Base-by-base conservation (phyloP, 1,140 invertebrate species). In the Cardiocondyla obscurior region DNA sequence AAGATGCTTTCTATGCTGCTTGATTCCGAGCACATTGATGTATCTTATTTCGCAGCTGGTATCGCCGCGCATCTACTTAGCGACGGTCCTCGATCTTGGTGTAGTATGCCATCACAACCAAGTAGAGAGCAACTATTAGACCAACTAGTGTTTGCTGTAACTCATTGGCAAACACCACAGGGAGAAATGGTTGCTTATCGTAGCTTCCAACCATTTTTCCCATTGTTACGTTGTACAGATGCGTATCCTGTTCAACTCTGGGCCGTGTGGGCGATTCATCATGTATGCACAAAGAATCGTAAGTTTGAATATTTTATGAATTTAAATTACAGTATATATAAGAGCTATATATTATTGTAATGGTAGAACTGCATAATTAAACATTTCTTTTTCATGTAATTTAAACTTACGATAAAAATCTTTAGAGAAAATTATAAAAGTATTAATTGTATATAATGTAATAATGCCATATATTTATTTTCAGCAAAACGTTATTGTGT, bases 121-220 rank as follows among this genome's bases (percentile, higher is more conserved):
- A 92, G 88, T n/a, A 92, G 96, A 79, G 90, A 93, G 16, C 94
- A 95, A 58, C 93, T 97, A 85, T 91, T 97, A 19, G 89, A 94
- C 28, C 91, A 94, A 91, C 89, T 96, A 93, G 94, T 95, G 28
- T 90, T 93, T 65, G 96, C 96, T 36, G 96, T 97, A 0, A 91
- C 94, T 1, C 93, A 94, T 69, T 98, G 97, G 97, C 94, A 96
- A 86, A 95, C 96, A 25, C 97, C 97, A 0, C 95, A 96, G 58
- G 95, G 95, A 58, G 97, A 97, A 92, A 98, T 97, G 97, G 97
- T 98, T 19, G 97, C 97, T 12, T 98, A 98, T 92, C 94, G 97
- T 86, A 97, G 97, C 53, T 97, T 98, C 91, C 95, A 95, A 82
- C 97, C 97, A 46, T 97, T 97, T 92, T 96, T 97, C 84, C 96